A percentile compares a stretch with the other conserved stretches of the same genome.
Evolutionary conservation across 2,888 invertebrate genomes (phyloP).

Genomic region (Caradrina clavipalpis): DNA sequence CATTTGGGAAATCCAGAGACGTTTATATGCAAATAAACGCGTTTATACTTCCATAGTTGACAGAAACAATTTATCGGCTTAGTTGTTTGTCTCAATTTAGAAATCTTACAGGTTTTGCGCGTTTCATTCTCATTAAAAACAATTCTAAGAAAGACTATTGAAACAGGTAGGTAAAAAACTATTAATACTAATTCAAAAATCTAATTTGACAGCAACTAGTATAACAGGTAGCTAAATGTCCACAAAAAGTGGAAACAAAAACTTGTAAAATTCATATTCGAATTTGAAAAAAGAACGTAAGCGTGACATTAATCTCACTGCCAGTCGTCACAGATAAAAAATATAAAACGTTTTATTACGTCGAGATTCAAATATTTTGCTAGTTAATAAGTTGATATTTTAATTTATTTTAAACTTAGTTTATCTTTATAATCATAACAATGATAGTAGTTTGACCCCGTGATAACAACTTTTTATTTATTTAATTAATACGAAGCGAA

Average conservation of each 20-base stretch:
- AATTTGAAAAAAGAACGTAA: not conserved
- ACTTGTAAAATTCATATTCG: not conserved
- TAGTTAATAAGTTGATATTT: too few species aligned
- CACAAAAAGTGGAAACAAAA: too few species aligned
- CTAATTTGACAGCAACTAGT: not conserved
- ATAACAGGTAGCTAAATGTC: not conserved
- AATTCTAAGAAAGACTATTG: constrained; percentile 1
- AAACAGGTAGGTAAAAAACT: not conserved
- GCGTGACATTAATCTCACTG: too few species aligned
- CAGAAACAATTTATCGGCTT: not conserved
- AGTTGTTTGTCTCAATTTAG: not conserved
- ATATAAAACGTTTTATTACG: too few species aligned
- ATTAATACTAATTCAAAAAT: not conserved
- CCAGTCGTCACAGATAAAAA: too few species aligned
- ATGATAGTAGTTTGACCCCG: constrained; percentile 31
- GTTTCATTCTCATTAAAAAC: not conserved
- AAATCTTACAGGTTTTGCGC: not conserved
- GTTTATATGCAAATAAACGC: not conserved
- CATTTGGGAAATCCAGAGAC: not conserved
- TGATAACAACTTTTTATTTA: not conserved
- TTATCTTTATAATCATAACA: not conserved
- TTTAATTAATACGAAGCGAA: constrained; percentile 3
- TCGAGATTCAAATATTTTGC: too few species aligned
- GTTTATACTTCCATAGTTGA: not conserved
- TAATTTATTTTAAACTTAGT: not conserved